A percentile compares a stretch with the other conserved stretches of the same genome.
phyloP scores from a whole-genome alignment of 2,888 invertebrate genomes.

The Hololepta plana region DNA sequence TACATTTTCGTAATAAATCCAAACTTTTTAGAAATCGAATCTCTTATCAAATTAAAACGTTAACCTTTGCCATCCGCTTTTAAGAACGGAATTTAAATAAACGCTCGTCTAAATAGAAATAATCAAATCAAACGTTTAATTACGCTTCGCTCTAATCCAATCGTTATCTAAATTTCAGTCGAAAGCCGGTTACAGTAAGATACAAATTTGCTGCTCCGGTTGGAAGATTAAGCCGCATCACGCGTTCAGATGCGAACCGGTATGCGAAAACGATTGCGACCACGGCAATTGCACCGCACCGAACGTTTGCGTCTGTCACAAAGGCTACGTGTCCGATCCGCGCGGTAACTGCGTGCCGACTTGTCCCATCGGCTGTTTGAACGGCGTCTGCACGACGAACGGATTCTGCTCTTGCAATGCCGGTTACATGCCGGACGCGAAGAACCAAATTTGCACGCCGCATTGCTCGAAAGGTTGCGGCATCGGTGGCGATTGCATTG shows the following conservation, averaged over 20 bases:
- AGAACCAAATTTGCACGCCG: slow-evolving; percentile 41
- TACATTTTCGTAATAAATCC: too few relatives aligned
- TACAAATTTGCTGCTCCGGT: slow-evolving; percentile 54
- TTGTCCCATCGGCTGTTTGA: slow-evolving; percentile 48
- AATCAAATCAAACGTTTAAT: too few relatives aligned
- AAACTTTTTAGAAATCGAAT: too few relatives aligned
- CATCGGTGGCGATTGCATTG: slow-evolving; percentile 33
- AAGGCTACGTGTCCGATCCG: slow-evolving; percentile 37
- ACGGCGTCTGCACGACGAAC: slow-evolving; percentile 42
- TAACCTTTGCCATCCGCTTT: too few relatives aligned
- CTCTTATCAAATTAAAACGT: too few relatives aligned
- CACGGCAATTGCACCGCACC: slow-evolving; percentile 51
- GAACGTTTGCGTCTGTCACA: slow-evolving; percentile 42
- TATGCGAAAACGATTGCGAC: slow-evolving; percentile 45
- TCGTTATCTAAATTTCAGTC: slow-evolving; percentile 27
- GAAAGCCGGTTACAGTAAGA: slow-evolving; percentile 39
- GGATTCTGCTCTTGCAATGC: slow-evolving; percentile 44
- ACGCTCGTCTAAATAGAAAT: too few relatives aligned
- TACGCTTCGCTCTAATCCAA: slow-evolving; percentile 1
- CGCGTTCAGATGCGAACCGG: slow-evolving; percentile 37
- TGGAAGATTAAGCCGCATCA: slow-evolving; percentile 39
- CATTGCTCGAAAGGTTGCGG: slow-evolving; percentile 35
- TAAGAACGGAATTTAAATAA: too few relatives aligned
- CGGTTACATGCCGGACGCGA: slow-evolving; percentile 35
- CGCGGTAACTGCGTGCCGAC: slow-evolving; percentile 37